Base-by-base conservation (phyloP, 2,888 invertebrate species). In the Ametastegia equiseti region DNA sequence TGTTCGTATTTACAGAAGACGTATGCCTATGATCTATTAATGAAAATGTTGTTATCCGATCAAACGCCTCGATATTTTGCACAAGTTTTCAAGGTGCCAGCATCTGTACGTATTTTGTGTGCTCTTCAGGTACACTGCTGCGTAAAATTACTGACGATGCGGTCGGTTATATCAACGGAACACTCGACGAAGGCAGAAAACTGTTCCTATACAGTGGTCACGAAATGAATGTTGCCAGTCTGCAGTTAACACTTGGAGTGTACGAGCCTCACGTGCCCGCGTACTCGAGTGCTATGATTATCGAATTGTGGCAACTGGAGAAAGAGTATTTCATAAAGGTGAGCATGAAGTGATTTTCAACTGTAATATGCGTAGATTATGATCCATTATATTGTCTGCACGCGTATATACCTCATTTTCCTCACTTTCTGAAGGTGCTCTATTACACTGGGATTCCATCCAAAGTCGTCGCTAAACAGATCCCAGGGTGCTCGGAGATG, bases 401-500 rank as follows among this genome's bases (percentile, higher is more conserved):
- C 13, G 1, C 1, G 42, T n/a, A 23, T 69, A 1, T 9, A 6
- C 3, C 13, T 19, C 15, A 83, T 36, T 36, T 7, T 15, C 36
- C 19, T 30, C 2, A 65, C n/a, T 85, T 86, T 86, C 15, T 89
- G 13, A 7, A 94, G 94, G 91, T 93, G 57, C 90, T 92, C 15
- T 93, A 93, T 84, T 87, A 92, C 13, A 86, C 88, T n/a, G 91
- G 92, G 27, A 92, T 93, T 0, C 92, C 92, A 0, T 89, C 92
- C 0, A 90, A 90, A 5, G 91, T 90, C 0, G 85, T 89, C 60
- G 83, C 91, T 0, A 88, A 94, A 42, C 89, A 89, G 0, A 90
- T 94, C 45, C 91, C 91, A 0, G 93, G 93, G 1, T 94, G 94
- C 85, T 92, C 92, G 2, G 80, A 86, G 2, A 86, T 93, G 11